A percentile compares a stretch with the other conserved stretches of the same genome.
These are phyloP conservation scores for Phoenoteleia sp. DNA, from an alignment of 2,888 invertebrate genomes.

Conservation along the genomic window DNA sequence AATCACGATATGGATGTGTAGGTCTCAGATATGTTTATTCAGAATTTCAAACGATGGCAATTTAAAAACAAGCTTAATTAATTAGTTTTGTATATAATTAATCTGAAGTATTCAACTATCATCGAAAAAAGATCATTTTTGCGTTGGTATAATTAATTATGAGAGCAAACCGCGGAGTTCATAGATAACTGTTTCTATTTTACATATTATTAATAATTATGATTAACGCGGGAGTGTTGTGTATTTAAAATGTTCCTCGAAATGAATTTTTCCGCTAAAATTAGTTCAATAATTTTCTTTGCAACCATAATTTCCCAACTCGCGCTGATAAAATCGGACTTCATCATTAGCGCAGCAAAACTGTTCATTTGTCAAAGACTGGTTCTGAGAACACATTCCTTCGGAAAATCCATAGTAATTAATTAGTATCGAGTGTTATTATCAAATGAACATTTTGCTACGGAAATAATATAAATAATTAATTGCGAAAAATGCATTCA, in stretches of 20 bases:
- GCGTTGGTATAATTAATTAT: no score
- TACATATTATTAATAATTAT: not conserved
- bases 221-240: conserved; percentile 6
- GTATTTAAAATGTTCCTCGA: conserved; percentile 28
- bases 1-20: no score
- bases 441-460: not conserved
- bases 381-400: conserved; percentile 48
- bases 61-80: no score
- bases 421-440: conserved; percentile 52
- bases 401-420: conserved; percentile 34
- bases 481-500: not conserved
- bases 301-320: conserved; percentile 50
- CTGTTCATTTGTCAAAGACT: conserved; percentile 64
- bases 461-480: conserved; percentile 18
- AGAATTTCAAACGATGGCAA: no score
- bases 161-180: no score
- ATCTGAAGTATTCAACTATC: no score
- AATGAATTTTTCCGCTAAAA: conserved; percentile 49
- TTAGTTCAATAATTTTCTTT: conserved; percentile 37
- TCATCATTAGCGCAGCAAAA: conserved; percentile 62
- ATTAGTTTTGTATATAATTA: no score
- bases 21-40: no score
- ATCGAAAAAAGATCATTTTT: no score
- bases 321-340: conserved; percentile 55
- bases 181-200: no score